Base-by-base conservation (phyloP, 2,888 invertebrate genomes). In the Drosophila quasianomalipes region DNA sequence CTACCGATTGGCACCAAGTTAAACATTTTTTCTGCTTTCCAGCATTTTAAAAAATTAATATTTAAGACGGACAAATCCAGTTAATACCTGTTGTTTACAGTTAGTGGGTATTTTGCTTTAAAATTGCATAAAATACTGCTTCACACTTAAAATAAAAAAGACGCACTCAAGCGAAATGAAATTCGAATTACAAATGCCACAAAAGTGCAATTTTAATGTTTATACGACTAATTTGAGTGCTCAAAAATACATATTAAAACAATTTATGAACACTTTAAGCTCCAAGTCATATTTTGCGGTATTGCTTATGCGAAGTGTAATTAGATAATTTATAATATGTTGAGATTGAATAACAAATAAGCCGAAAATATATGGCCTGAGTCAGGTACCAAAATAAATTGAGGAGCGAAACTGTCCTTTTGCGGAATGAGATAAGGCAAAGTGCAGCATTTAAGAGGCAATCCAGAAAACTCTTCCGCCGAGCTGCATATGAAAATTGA, bases 371-470 rank as follows among this genome's bases (percentile, higher is more conserved):
- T 72, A 87, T 54, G 74, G n/a, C 16, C 59, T 75, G 66, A 84
- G 54, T 75, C 79, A 77, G 69, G 31, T 49, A 67, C 71, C 37
- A 64, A 70, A 66, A 76, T 70, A 63, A 44, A 55, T 41, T 33
- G 47, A 28, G 19, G 54, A 73, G 76, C 52, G 44, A 49, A 58
- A 37, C 78, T 76, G 68, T 83, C 83, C 81, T 88, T 87, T 85
- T 64, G 80, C 60, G 71, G 67, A 77, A 72, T 76, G 52, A 41
- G 77, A 78, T 73, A 81, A 79, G 65, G 53, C 61, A 65, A 74
- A 71, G 63, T 73, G 76, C 55, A 66, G 71, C 61, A 74, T 74
- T 81, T 82, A 90, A 85, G 66, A 70, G 62, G 63, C 81, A 83
- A 80, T 84, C 80, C 74, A 69, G 33, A 31, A 37, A 7, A 55